These are phyloP conservation scores for Periophthalmus magnuspinnatus DNA, from an alignment of 2,797 vertebrate species.

Conservation along the genomic window DNA sequence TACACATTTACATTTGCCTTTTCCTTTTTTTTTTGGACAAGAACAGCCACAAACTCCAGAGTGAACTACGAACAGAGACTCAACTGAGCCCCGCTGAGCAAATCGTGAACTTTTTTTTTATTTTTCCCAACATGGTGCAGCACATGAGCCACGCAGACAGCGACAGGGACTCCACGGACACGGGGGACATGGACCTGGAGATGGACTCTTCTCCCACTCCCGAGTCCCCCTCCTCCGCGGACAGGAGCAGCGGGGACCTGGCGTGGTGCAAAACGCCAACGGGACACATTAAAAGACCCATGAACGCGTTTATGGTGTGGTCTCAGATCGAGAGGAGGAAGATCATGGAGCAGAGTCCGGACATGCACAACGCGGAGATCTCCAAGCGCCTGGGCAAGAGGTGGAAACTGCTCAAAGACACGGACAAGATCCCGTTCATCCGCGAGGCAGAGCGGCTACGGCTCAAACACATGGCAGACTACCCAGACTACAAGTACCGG, in stretches of 20 bases:
- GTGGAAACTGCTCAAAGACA: constrained; percentile 97
- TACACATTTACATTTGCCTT: constrained; percentile 16
- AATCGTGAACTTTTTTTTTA: constrained; percentile 37
- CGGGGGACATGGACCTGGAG: constrained; percentile 91
- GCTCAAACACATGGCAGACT: constrained; percentile 99
- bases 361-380: constrained; percentile 99
- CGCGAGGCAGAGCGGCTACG: constrained; percentile 96
- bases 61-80: constrained; percentile 47
- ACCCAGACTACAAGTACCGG: constrained; percentile 99
- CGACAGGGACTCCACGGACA: constrained; percentile 90
- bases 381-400: constrained; percentile 96
- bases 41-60: constrained; percentile 30
- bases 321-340: constrained; percentile 94
- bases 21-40: constrained; percentile 9
- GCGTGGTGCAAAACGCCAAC: constrained; percentile 98
- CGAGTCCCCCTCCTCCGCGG: constrained; percentile 87
- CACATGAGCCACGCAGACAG: constrained; percentile 90
- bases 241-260: constrained; percentile 84
- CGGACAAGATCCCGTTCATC: constrained; percentile 98
- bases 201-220: constrained; percentile 92
- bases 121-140: constrained; percentile 93
- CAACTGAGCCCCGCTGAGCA: constrained; percentile 28
- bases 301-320: constrained; percentile 95
- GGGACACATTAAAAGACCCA: constrained; percentile 94
- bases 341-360: constrained; percentile 97